Evolutionary conservation across 2,888 invertebrate species (phyloP).

Genomic region (Malthinus flaveolus): DNA sequence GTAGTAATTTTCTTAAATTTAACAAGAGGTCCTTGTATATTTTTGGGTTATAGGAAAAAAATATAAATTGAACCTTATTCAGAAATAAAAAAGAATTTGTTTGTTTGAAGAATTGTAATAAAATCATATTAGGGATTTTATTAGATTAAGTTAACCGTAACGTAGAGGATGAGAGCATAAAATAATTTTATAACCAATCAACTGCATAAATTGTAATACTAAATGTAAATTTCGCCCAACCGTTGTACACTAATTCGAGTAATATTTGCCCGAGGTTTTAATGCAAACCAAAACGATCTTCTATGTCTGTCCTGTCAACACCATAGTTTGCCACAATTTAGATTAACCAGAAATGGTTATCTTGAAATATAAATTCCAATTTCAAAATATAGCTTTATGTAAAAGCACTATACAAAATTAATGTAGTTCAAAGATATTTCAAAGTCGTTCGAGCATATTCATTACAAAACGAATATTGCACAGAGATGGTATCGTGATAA

Average conservation of each 20-base stretch:
- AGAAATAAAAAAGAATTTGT: too few species aligned
- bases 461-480: too few species aligned
- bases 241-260: conserved; percentile 18
- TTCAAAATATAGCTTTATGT: too few species aligned
- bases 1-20: too few species aligned
- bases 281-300: conserved; percentile 21
- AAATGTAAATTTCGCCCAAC: conserved; percentile 24
- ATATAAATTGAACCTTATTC: too few species aligned
- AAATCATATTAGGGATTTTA: background rate
- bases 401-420: too few species aligned
- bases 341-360: conserved; percentile 17
- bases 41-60: too few species aligned
- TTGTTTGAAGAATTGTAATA: background rate
- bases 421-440: too few species aligned
- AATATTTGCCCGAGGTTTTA: conserved; percentile 23
- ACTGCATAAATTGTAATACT: conserved; percentile 26
- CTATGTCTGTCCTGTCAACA: conserved; percentile 19
- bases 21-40: too few species aligned
- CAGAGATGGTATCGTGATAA: too few species aligned
- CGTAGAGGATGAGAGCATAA: background rate
- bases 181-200: conserved; percentile 26
- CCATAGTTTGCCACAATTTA: conserved; percentile 19
- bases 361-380: conserved; percentile 1
- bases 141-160: background rate
- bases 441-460: too few species aligned